A percentile compares a stretch with the other conserved stretches of the same genome.
Evolutionary conservation across 2,888 invertebrate genomes (phyloP).

Genomic region (Dryococelus australis): DNA sequence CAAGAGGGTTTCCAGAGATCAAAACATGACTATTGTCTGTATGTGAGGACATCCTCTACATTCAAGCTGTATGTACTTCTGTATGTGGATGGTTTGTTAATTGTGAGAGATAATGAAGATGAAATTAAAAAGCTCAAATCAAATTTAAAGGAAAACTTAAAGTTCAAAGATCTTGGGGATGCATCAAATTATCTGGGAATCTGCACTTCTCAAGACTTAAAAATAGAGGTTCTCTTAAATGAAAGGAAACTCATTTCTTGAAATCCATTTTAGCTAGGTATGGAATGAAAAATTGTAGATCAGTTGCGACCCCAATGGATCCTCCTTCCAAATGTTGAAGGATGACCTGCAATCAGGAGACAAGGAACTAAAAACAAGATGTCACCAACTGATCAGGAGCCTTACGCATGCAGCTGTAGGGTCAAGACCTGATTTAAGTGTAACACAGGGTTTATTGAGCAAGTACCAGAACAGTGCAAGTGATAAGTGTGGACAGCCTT

Average conservation of each 20-base stretch:
- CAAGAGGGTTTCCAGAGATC: not conserved
- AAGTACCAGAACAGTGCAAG: not conserved
- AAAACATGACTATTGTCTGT: not conserved
- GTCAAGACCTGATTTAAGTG: not conserved
- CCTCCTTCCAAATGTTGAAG: not conserved
- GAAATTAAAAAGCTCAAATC: not conserved
- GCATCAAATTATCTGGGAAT: not conserved
- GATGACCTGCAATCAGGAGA: not conserved
- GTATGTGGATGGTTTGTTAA: not conserved
- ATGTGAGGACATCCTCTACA: not conserved
- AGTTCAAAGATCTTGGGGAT: not conserved
- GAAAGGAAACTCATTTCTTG: not conserved
- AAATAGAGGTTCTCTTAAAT: not conserved
- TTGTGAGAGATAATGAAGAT: not conserved
- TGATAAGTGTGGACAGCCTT: not conserved
- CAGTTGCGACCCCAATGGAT: not conserved
- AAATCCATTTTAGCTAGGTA: not conserved
- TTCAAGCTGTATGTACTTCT: not conserved
- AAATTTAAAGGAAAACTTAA: not conserved
- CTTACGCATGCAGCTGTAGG: not conserved
- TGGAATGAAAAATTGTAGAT: not conserved
- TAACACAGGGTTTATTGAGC: not conserved
- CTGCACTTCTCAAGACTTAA: not conserved
- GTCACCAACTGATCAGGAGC: not conserved
- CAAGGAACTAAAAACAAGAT: not conserved